Evolutionary conservation across 2,113 vertebrate species (phyloP), one percentile per base, ranked within the genome.

Genomic region (Rafetus swinhoei): DNA sequence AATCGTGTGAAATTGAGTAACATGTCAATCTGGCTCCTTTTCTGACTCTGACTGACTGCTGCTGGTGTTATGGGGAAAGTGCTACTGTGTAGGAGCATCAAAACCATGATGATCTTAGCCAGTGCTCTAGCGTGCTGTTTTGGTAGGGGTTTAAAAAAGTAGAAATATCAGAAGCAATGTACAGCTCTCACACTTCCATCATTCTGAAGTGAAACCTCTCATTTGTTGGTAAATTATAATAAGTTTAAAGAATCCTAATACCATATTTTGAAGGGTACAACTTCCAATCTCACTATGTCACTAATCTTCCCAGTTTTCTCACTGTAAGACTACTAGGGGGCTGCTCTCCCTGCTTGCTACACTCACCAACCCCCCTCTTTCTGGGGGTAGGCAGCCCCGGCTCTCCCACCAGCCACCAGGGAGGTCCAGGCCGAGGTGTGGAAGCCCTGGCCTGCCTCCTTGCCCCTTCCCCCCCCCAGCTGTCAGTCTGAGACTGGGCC

Each of bases 181-280:
- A 35, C 18, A 21, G 25, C 35, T 45, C 11, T 59, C 3, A 0
- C 0, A 16, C 22, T 62, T 19, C 50, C 14, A 53, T 3, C 11
- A 1, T 19, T 82, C 32, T 25, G 1, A 19, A 84, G 24, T 0
- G 19, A 27, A 92, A 29, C 82, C 19, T 55, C n/a, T 14, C 0
- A 25, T 56, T 45, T 0, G 3, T 13, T 10, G 74, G 81, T 86
- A 59, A 45, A 82, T 57, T 54, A 6, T 3, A 1, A 1, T 19
- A 0, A 1, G 1, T 5, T 21, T 35, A 57, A 85, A 13, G 27
- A 11, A 1, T 1, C 8, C n/a, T 57, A 85, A 54, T 27, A 72
- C 56, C 3, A 0, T 32, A 45, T 85, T 4, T 0, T 0, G 1
- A n/a, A 39, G 56, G 86, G 32, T 3, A 1, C 4, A 0, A 69